Evolutionary conservation across 2,888 invertebrate genomes (phyloP), one percentile per base, ranked within the genome.

Genomic region (Actias luna): DNA sequence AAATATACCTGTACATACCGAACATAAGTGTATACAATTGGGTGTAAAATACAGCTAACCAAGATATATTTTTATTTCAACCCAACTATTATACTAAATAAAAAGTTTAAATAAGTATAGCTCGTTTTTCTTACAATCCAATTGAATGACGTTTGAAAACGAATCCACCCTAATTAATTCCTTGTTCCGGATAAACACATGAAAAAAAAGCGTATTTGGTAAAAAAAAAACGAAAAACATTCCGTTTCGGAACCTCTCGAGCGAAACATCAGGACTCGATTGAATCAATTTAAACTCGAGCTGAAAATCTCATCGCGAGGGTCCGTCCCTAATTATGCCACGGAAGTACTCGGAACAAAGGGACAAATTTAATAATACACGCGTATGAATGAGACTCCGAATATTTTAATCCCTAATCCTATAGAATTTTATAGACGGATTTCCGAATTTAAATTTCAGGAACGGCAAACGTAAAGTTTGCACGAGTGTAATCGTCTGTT

Each of bases 321-420:
- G 89, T 84, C 79, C 88, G 83, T 84, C 89, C 91, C 92, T 92
- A 90, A 92, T 92, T 91, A 91, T 91, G 85, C 88, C 83, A 82
- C 85, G 82, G 84, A 90, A 90, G 89, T 86, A 88, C 82, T 74
- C 84, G 79, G 83, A 80, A 83, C 77, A 79, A 76, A 88, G 88
- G 83, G 84, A 80, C 88, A 82, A 87, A 79, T 63, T 68, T 80
- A 71, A 25, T 27, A 64, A 67, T 77, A 66, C 76, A 70, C 64
- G 67, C 64, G 25, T 58, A 39, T 63, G 71, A 69, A 68, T 68
- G 62, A 76, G 64, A 72, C 14, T 71, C 65, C 61, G 16, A 55
- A 29, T 14, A 55, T n/a, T 1, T 29, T 29, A 1, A 55, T 16
- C 64, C 75, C 65, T 65, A 80, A 73, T 59, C 7, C 42, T 29